Base-by-base conservation (phyloP, 2,113 vertebrate species). In the Holacanthus passer region DNA sequence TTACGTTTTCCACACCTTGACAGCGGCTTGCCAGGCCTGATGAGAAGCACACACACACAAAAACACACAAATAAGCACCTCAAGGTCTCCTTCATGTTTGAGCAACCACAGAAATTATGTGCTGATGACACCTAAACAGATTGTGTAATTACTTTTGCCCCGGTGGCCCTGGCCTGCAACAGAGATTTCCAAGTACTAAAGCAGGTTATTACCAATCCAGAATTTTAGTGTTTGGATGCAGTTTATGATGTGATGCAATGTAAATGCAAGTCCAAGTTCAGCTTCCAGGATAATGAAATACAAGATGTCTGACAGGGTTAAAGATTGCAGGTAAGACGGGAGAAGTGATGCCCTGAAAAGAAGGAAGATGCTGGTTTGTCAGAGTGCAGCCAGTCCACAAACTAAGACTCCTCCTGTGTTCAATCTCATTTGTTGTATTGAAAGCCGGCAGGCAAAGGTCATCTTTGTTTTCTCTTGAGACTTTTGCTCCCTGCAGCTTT, bases 61-160 rank as follows among this genome's bases (percentile, higher is more conserved):
- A 68, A 13, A 32, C 73, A 24, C 82, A 67, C 73, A 73, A 22
- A 82, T 59, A 85, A 56, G 68, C 74, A 81, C 70, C 76, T 91
- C 92, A 94, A 95, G 93, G 93, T 95, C 92, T 93, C 92, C 91
- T 93, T 95, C 90, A 92, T 92, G 91, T 93, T 79, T 93, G 91
- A 91, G 83, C 32, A 50, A 84, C 55, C 80, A 50, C 84, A 89
- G 77, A 90, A 92, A 92, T 91, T 68, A 93, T 91, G 91, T 88
- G 82, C 76, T 84, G 81, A 93, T 92, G 91, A 92, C 90, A 93
- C 85, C 86, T 88, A 80, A 88, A 88, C 91, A 91, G 91, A 92
- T 92, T 89, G 85, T 81, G 87, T 91, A 91, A 93, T 93, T 94
- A 89, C 90, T 92, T 93, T 90, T 89, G 82, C 84, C 87, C 89